These are phyloP conservation scores for Caranx melampygus DNA, from an alignment of 2,113 vertebrate species.

Conservation along the genomic window DNA sequence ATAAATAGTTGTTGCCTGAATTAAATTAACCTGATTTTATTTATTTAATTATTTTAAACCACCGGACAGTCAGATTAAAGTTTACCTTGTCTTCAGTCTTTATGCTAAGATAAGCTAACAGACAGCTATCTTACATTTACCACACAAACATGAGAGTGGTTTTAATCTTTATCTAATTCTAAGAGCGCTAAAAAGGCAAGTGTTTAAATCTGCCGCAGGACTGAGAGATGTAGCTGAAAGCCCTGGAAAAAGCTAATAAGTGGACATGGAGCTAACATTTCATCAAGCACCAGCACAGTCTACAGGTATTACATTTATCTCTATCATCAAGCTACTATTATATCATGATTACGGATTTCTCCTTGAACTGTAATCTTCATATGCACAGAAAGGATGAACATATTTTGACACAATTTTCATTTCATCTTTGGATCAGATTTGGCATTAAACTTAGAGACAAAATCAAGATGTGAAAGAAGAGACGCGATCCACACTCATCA, in stretches of 20 bases:
- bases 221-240: neutral
- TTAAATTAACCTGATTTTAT: neutral
- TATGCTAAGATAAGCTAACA: neutral
- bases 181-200: neutral
- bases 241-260: too few relatives aligned
- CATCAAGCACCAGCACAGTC: neutral
- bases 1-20: too few relatives aligned
- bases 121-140: neutral
- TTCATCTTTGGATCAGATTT: neutral
- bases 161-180: neutral
- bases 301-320: neutral
- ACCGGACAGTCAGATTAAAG: neutral
- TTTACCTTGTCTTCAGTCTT: neutral
- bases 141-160: neutral
- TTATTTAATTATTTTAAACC: neutral
- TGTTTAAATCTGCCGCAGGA: neutral
- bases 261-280: too few relatives aligned
- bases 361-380: neutral
- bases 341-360: neutral
- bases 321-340: neutral
- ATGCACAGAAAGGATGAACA: conserved; percentile 1
- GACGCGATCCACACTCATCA: neutral
- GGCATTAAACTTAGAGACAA: neutral
- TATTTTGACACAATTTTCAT: neutral
- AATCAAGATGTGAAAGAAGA: neutral